Evolutionary conservation across 2,113 vertebrate genomes (phyloP), one percentile per base, ranked within the genome.

Genomic region (Ascaphus truei): DNA sequence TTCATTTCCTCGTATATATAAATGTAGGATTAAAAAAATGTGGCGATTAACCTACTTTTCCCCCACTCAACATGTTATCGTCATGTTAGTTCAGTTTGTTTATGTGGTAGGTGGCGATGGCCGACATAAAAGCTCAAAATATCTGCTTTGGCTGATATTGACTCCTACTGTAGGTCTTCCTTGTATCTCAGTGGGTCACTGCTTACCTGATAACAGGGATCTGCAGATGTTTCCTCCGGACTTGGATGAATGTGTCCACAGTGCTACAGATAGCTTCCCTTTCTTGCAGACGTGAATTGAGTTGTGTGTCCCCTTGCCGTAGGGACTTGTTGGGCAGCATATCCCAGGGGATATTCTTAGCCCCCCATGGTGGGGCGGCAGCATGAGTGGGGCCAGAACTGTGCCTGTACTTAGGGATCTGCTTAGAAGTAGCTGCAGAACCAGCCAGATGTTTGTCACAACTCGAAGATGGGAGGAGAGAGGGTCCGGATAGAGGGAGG

Each of bases 201-300:
- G 36, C 67, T 29, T 69, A 69, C 67, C 67, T 61, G 67, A 51
- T 11, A 36, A 69, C 67, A 12, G 67, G 67, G 45, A 41, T 8
- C 47, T 69, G 56, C 23, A 69, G 67, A 51, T 69, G 16, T 20
- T 41, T 69, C 16, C 57, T 34, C 22, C 27, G 67, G 16, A 69
- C 45, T 10, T 39, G 31, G 39, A 69, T 69, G 26, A 22, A 29
- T 26, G 39, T 69, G 1, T 39, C 6, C 5, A 8, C 23, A 3
- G 56, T 23, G 23, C 6, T 41, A 8, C 5, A 10, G 7, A 15
- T 22, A 25, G 45, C 48, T 7, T 37, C 33, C 33, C 41, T 52
- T 60, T 18, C 31, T n/a, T 61, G 23, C 18, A 61, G 56, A 31
- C 22, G 52, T 3, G 67, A 51, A 31, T 52, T 23, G 6, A 61